Conservation (phyloP, 2,888 invertebrate genomes). For the Eristalis tenax region DNA sequence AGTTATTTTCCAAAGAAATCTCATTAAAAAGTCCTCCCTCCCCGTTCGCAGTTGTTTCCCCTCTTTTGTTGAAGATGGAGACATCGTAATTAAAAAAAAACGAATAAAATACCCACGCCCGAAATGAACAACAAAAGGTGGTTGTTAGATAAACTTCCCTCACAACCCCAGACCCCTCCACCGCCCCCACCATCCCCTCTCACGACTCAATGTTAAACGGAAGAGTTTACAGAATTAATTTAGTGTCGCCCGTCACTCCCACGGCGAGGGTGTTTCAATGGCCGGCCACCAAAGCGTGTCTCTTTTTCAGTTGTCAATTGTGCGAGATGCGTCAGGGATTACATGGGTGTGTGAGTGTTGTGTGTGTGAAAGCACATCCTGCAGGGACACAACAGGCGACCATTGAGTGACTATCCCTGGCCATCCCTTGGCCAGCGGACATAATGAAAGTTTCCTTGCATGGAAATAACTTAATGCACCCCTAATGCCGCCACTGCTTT, state of each 20-base stretch:
- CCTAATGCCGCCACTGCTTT: conserved; percentile 26
- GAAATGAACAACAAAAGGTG: conserved; percentile 65
- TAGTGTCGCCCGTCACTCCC: conserved; percentile 44
- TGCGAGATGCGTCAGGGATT: conserved; percentile 29
- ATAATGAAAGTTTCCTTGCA: conserved; percentile 53
- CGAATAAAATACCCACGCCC: conserved; percentile 7
- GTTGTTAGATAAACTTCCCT: conserved; percentile 66
- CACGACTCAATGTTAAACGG: conserved; percentile 60
- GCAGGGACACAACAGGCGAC: conserved; percentile 15
- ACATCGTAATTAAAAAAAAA: conserved; percentile 63
- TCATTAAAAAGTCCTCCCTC: conserved; percentile 58
- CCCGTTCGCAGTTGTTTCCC: background rate
- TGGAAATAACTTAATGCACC: conserved; percentile 59
- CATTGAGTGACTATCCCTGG: conserved; percentile 22
- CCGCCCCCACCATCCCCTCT: background rate
- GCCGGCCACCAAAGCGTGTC: conserved; percentile 18
- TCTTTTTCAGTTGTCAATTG: conserved; percentile 57
- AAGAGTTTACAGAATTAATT: conserved; percentile 65
- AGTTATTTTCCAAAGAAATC: conserved; percentile 54
- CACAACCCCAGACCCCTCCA: background rate
- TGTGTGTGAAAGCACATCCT: conserved; percentile 55
- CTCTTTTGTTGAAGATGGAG: conserved; percentile 12
- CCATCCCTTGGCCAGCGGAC: background rate
- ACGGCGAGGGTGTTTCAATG: background rate
- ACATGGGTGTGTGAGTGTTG: conserved; percentile 31